Base-by-base conservation (phyloP, 2,888 invertebrate genomes). In the Calameuta idolon region DNA sequence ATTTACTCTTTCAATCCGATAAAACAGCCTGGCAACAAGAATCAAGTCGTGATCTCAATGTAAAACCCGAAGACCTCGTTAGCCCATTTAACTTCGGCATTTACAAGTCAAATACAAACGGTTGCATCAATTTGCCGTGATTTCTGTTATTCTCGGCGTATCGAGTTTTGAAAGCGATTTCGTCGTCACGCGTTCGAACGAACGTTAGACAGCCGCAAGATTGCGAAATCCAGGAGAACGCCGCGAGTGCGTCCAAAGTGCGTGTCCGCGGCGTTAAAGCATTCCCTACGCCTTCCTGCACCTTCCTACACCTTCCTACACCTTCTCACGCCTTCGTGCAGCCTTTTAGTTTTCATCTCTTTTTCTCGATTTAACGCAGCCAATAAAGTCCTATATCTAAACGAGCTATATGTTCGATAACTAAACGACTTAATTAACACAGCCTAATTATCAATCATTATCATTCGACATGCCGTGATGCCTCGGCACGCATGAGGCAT, bases 91-190 rank as follows among this genome's bases (percentile, higher is more conserved):
- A 55, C 23, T 55, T 23, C 23, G 55, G 9, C 2, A 55, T 55
- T 55, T 55, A 23, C 23, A 55, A 55, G 55, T 55, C 55, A 55
- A 55, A 55, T 55, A 55, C 23, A 55, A 55, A 55, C 55, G 55
- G 31, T 71, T 71, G 34, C 71, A 34, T 71, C 71, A 34, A 71
- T 34, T 34, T 71, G 30, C 12, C 1, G 9, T 31, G 31, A 71
- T 71, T 71, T 71, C 71, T 71, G 71, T 71, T 55, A 55, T 55
- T 55, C 55, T 55, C 12, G 33, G 2, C 71, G 33, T 71, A 71
- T 71, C 71, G 23, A 23, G 23, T 71, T 71, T 71, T 71, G 71
- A 71, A 71, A 71, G 71, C 71, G 71, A 71, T 71, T 71, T 71
- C 71, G 71, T 71, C 71, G 71, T 31, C 71, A 55, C 55, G 71